Evolutionary conservation across 2,113 vertebrate species (phyloP), one percentile per base, ranked within the genome.

Genomic region (Laticauda laticaudata): DNA sequence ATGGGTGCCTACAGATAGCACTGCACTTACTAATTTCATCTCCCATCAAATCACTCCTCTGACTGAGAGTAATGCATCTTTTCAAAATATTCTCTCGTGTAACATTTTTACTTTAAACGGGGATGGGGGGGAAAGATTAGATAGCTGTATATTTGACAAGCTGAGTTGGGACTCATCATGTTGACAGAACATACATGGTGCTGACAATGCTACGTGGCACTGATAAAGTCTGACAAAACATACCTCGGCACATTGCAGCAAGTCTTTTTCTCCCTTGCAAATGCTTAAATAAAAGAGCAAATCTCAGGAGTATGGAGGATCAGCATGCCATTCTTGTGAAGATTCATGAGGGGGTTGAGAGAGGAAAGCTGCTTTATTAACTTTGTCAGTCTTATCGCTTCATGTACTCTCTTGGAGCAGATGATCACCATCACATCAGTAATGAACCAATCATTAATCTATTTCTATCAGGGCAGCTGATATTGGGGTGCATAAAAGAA

Each of bases 121-220:
- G 61, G 48, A 15, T 51, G 4, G 39, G 4, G 39, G n/a, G 14
- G 10, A 81, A 9, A 29, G 24, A 87, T 34, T 55, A 91, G 51
- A 91, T 86, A 91, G 61, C 64, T 23, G 39, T 51, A 55, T 14
- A 59, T n/a, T 59, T 89, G 64, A 91, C 87, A 89, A 61, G 91
- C 86, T 81, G 87, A 89, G 90, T 59, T 59, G 90, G 90, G 93
- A 93, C 21, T 75, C 87, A 86, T 91, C 90, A 91, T 5, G 24
- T 43, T 93, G 90, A 89, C 45, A 91, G 48, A 91, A 91, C 45
- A 89, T 61, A 39, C 53, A 45, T 39, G 85, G 61, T 88, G 90
- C 89, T 45, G 34, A 75, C 89, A 93, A 91, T 87, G 57, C 86
- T 81, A 59, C 2, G 51, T 48, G 61, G 64, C 88, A 59, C 61